Base-by-base conservation (phyloP, 2,888 invertebrate species). In the Machimus atricapillus region DNA sequence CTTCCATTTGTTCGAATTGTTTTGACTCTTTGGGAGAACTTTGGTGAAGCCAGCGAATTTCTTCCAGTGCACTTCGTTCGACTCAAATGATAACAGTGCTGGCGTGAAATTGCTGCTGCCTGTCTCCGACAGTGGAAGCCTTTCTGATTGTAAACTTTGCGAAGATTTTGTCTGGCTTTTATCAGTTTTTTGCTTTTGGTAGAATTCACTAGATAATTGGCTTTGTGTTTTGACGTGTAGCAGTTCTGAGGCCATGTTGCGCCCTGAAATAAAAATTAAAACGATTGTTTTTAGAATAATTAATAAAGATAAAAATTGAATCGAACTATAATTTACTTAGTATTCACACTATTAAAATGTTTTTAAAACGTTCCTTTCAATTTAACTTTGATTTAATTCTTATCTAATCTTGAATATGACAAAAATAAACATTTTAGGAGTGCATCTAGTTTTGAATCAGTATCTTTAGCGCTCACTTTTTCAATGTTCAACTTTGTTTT, bases 241-340 rank as follows among this genome's bases (percentile, higher is more conserved):
- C 91, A 91, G 91, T 92, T 92, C 91, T 92, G 92, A 92, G 92
- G 92, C 92, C 92, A 92, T 92, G 91, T 92, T 92, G 92, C 92
- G 92, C 92, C 92, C 92, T 92, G 86, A 79, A 91, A 91, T 40
- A 79, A 78, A 87, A 88, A 88, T 87, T 87, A 85, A 52, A 87
- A 82, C 34, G 16, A n/a, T 73, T 82, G 34, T 19, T 58, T 4
- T 46, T 46, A 46, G 43, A 12, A 46, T 34, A 83, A 34, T 6
- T 34, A 7, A 34, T 34, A 34, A 34, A 7, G 34, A 7, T 34
- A 34, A 34, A 34, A 3, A 31, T 31, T 31, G 31, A 31, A 31
- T 31, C 3, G 31, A 31, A 31, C 31, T 31, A 31, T 31, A 1
- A n/a, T n/a, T n/a, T n/a, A n/a, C n/a, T n/a, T n/a, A n/a, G n/a